Evolutionary conservation across 2,113 vertebrate species (phyloP), one percentile per base, ranked within the genome.

Genomic region (Labeo catla): DNA sequence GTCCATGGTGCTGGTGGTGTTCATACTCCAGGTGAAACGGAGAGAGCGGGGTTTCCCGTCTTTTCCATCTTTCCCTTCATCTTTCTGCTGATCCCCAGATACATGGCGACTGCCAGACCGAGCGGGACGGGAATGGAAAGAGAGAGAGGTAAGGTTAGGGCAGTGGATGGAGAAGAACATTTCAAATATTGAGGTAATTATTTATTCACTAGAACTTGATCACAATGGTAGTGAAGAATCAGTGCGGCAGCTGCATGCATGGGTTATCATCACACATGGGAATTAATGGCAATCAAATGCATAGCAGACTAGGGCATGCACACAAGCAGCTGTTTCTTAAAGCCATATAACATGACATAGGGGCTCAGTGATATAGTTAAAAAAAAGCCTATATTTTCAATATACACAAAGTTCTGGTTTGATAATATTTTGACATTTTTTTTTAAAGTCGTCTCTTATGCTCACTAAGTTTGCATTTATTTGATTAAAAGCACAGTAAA

Each of bases 21-120:
- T 98, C 98, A 99, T 99, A 95, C 97, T 99, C 98, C 98, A 99
- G 89, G 98, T 99, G 92, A 99, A 99, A 89, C 98, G 94, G 89
- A 99, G 96, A 0, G 98, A 98, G 85, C 98, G 97, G 86, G 98
- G 98, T 85, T 98, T 99, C 73, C 97, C 91, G 91, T 98, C 98
- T 93, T 96, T 98, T 90, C 89, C 87, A 94, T 94, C 96, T 91
- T 99, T 98, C 0, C 97, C 98, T 94, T 98, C 98, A 90, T 90
- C 89, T 87, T 90, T 88, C 77, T 85, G 87, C 90, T 96, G 97
- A 96, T 99, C 98, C 88, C 96, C 97, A 91, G 98, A 96, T 91
- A 98, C 97, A 91, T 98, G 97, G 95, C 98, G 98, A 96, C 98
- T 99, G 96, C 91, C 91, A 85, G 91, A 86, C 49, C 16, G 12